A percentile compares a stretch with the other conserved stretches of the same genome.
Evolutionary conservation across 2,113 vertebrate species (phyloP).

Genomic region (Machaerirhynchus nigripectus): DNA sequence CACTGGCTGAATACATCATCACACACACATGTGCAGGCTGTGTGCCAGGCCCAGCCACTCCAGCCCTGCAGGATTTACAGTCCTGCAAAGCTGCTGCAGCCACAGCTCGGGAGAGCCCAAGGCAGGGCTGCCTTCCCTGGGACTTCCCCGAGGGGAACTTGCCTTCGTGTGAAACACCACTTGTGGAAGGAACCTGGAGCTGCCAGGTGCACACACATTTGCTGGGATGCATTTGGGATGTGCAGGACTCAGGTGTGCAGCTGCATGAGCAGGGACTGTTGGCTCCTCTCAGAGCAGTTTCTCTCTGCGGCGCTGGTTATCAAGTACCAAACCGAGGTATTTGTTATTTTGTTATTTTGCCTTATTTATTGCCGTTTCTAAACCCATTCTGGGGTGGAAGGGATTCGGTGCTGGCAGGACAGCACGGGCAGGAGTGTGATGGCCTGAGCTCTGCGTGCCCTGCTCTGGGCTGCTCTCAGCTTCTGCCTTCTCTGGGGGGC

Average conservation of each 20-base stretch:
- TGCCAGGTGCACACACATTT: neutral
- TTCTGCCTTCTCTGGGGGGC: neutral
- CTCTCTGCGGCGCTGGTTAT: neutral
- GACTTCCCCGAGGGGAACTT: neutral
- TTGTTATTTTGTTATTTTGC: neutral
- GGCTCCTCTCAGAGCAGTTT: neutral
- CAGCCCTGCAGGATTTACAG: neutral
- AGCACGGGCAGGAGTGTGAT: neutral
- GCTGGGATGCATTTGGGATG: rapidly evolving
- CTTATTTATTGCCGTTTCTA: neutral
- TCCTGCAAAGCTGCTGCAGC: neutral
- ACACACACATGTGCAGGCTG: neutral
- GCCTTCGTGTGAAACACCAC: rapidly evolving
- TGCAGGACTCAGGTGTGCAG: neutral
- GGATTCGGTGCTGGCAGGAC: neutral
- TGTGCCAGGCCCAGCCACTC: neutral
- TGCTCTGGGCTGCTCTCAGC: neutral
- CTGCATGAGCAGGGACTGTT: neutral
- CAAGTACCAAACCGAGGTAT: neutral
- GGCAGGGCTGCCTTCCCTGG: neutral
- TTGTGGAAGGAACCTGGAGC: rapidly evolving
- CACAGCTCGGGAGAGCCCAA: neutral
- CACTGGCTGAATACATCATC: neutral
- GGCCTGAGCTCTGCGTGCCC: rapidly evolving
- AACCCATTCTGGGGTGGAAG: neutral